phyloP scores from a whole-genome alignment of 2,797 vertebrate genomes.

The Labeo calbasu region DNA sequence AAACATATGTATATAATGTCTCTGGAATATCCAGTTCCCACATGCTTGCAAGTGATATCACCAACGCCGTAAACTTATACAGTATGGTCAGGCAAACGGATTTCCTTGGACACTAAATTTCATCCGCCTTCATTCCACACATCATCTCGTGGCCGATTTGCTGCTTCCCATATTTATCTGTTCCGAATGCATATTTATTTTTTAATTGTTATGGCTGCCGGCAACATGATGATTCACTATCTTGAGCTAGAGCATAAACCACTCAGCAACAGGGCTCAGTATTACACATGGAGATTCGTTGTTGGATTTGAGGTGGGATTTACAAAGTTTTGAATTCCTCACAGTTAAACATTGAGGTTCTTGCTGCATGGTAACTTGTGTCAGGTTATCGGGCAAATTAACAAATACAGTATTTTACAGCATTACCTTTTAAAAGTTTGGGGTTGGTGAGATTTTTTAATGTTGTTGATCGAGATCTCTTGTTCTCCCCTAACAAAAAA shows the following conservation, averaged over 20 bases:
- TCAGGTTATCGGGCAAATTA: background rate
- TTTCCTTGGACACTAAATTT: conserved; percentile 79
- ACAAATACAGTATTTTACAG: background rate
- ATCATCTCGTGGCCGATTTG: conserved; percentile 78
- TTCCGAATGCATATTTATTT: conserved; percentile 85
- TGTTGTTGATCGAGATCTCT: background rate
- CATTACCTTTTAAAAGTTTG: background rate
- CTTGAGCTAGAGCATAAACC: conserved; percentile 79
- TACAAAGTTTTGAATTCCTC: conserved; percentile 84
- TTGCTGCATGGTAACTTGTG: conserved; percentile 56
- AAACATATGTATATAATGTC: conserved; percentile 66
- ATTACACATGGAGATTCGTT: conserved; percentile 83
- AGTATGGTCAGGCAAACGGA: conserved; percentile 61
- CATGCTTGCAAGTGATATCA: conserved; percentile 40
- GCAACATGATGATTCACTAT: conserved; percentile 82
- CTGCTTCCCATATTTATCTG: conserved; percentile 84
- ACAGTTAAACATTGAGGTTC: conserved; percentile 71
- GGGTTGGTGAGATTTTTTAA: background rate
- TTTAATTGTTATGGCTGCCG: conserved; percentile 85
- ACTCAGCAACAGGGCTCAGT: conserved; percentile 82
- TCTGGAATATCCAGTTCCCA: conserved; percentile 2
- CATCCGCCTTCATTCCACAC: conserved; percentile 78
- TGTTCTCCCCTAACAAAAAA: too few relatives aligned
- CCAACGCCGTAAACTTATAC: conserved; percentile 68
- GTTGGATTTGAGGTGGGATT: conserved; percentile 82